Base-by-base conservation (phyloP, 2,797 vertebrate species). In the Hydrocynus forskahlii region DNA sequence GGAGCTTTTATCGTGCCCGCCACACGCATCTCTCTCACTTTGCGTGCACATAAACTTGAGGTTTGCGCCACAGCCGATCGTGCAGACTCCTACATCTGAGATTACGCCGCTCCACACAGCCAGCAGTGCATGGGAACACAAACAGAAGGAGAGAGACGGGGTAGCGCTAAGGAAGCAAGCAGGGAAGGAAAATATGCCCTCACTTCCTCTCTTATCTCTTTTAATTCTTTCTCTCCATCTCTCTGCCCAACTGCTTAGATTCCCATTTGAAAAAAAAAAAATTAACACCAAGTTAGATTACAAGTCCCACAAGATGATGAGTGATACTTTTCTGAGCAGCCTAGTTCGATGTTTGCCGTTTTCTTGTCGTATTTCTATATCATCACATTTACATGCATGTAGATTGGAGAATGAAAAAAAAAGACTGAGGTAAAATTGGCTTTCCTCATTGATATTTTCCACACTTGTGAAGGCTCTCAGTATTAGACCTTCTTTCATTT, bases 1-100 rank as follows among this genome's bases (percentile, higher is more conserved):
- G 91, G 89, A 84, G 88, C 83, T 43, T 94, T 93, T 94, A 93
- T 95, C 93, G 89, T 85, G 82, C 75, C 83, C 85, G 87, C 87
- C 81, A 21, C 91, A 91, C 86, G 85, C 87, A 85, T 84, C 78
- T 87, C 80, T 85, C 9, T 68, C 71, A 81, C 81, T 86, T 87
- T 76, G 69, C 81, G 85, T 86, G 45, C 74, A 50, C 84, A 86
- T 91, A 76, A 91, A 92, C 91, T 90, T 88, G 81, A 88, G 70
- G 90, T 87, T 88, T 29, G 50, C 45, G 75, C 75, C 7, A 81
- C 81, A 79, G 87, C 77, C 57, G 70, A 85, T 85, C 86, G 62
- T 70, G 38, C 74, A 87, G 88, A 85, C 87, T 89, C 84, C 86
- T 73, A 71, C 84, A 89, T 81, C 81, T 86, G 85, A 81, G 87